phyloP scores from a whole-genome alignment of 2,113 vertebrate species.

The Sylvilagus bachmani region DNA sequence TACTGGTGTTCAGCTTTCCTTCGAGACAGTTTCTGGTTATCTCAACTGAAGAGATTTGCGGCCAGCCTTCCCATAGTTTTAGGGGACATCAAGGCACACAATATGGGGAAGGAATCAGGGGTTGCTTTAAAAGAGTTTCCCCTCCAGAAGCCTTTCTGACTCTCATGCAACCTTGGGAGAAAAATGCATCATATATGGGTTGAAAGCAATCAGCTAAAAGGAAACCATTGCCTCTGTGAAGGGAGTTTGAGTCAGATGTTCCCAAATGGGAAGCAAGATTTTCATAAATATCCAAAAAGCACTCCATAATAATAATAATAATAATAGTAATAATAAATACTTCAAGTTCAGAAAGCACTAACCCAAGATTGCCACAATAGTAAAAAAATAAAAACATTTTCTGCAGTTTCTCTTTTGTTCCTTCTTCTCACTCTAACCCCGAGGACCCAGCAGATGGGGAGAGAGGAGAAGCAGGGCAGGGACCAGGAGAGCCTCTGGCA shows the following conservation, averaged over 20 bases:
- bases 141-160: neutral
- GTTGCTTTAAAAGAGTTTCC: neutral
- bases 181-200: neutral
- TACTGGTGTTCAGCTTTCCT: neutral
- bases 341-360: neutral
- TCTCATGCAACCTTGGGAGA: neutral
- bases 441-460: neutral
- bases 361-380: neutral
- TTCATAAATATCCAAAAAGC: neutral
- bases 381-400: neutral
- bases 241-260: neutral
- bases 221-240: neutral
- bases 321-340: neutral
- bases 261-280: neutral
- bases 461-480: neutral
- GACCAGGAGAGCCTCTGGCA: neutral
- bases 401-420: neutral
- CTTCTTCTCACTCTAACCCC: neutral
- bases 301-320: neutral
- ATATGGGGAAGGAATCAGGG: neutral
- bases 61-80: neutral
- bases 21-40: neutral
- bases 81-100: neutral
- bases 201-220: neutral
- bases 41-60: neutral